These are phyloP conservation scores for Lytechinus variegatus DNA, from an alignment of 35 echinoderm and acorn worm genomes.

Conservation along the genomic window DNA sequence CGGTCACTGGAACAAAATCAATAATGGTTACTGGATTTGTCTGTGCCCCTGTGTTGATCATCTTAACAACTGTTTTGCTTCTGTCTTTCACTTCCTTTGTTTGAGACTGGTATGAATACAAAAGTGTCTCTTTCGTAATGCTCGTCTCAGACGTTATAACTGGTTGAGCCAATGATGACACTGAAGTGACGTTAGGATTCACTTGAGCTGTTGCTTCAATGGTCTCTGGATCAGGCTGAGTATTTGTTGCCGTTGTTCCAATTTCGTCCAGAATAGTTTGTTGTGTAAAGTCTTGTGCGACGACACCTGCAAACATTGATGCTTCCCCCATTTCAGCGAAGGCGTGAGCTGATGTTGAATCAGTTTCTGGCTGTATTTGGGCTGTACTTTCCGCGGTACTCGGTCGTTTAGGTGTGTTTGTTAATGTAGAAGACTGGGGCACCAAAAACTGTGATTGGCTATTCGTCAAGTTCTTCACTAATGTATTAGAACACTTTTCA, in stretches of 20 bases:
- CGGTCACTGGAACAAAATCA: conserved; percentile 62
- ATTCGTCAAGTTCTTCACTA: not conserved
- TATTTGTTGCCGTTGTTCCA: not conserved
- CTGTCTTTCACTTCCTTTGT: not conserved
- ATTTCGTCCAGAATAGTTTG: conserved; percentile 25
- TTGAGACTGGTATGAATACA: not conserved
- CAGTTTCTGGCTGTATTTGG: not conserved
- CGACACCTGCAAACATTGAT: not conserved
- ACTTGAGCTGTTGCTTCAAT: not conserved
- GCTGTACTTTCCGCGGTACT: not conserved
- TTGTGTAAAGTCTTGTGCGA: conserved; percentile 27
- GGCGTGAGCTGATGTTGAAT: not conserved
- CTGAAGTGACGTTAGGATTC: not conserved
- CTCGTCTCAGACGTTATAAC: conserved; percentile 11
- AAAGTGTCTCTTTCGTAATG: not conserved
- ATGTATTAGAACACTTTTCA: not conserved
- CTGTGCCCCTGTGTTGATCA: conserved; percentile 48
- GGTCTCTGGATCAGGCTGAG: not conserved
- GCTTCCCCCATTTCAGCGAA: not conserved
- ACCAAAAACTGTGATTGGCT: not conserved
- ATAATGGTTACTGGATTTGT: conserved; percentile 65
- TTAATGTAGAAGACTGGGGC: not conserved
- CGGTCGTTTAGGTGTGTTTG: not conserved
- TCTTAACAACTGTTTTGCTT: not conserved
- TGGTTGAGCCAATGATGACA: conserved; percentile 37